phyloP scores from a whole-genome alignment of 2,113 vertebrate species.

The Vireo altiloquus region DNA sequence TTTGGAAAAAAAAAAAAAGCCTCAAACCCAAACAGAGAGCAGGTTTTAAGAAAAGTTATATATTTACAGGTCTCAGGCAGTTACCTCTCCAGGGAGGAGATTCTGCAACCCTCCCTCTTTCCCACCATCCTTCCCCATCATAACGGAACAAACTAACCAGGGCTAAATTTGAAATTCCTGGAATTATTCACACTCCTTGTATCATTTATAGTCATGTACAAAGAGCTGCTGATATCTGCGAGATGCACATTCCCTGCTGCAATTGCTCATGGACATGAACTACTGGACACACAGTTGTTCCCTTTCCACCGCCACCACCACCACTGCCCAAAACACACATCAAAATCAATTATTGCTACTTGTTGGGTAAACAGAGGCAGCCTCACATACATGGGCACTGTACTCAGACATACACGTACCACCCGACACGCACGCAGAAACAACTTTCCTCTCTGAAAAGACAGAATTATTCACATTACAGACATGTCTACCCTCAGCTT shows the following conservation, averaged over 20 bases:
- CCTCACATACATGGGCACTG: neutral
- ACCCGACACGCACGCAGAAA: neutral
- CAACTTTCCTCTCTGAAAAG: slow-evolving; percentile 43
- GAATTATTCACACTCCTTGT: neutral
- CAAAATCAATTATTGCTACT: slow-evolving; percentile 26
- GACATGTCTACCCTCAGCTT: slow-evolving; percentile 31
- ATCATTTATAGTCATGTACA: neutral
- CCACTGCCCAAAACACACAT: neutral
- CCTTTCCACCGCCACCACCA: neutral
- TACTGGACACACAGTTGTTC: neutral
- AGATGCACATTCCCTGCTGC: neutral
- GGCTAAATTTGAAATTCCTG: slow-evolving; percentile 21
- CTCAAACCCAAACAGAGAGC: neutral
- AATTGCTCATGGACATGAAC: neutral
- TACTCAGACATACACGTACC: neutral
- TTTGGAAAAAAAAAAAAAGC: neutral
- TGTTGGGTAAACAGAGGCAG: slow-evolving; percentile 38
- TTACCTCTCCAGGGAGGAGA: slow-evolving; percentile 42
- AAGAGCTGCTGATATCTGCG: neutral
- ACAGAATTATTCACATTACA: slow-evolving; percentile 7
- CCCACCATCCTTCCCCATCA: neutral
- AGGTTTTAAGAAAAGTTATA: slow-evolving; percentile 54
- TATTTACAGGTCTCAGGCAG: slow-evolving; percentile 28
- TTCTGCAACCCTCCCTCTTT: slow-evolving; percentile 40
- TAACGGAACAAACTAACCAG: neutral